Base-by-base conservation (phyloP, 2,797 vertebrate genomes). In the Heliangelus exortis region DNA sequence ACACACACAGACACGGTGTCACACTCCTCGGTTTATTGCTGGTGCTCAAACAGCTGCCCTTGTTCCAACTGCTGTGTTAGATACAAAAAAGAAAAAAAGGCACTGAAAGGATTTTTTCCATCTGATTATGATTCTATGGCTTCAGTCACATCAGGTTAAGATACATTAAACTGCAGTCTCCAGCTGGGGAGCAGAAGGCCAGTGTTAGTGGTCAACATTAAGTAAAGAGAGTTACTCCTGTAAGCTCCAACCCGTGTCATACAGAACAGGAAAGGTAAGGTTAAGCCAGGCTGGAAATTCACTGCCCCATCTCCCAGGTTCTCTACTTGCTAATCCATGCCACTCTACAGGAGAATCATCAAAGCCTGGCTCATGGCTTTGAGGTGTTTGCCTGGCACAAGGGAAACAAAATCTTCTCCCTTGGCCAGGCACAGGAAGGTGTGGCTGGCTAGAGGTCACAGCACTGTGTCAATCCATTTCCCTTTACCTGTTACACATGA, bases 1-100 rank as follows among this genome's bases (percentile, higher is more conserved):
- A 93, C 20, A 88, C 57, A 76, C 73, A 74, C 61, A 83, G 75
- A 83, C 61, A 65, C 18, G 2, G 57, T 41, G 65, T 62, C 63
- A 69, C 33, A 9, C 5, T 84, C 36, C 90, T 79, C 62, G 39
- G 31, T 94, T 96, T 96, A 96, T 96, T 96, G 61, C 61, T 93
- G 28, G 12, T 63, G 17, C 86, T 89, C 53, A 61, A 87, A 82
- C 51, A 89, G 36, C 26, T 83, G 61, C 50, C 34, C 39, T 84
- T 71, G 76, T 23, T 89, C 34, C 73, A 93, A 29, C 6, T 22
- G 36, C 28, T 45, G 2, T n/a, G n/a, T 68, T 80, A 84, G 80
- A 82, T 67, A 90, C 17, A 75, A 18, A 79, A 88, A 51, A 10
- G 73, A 71, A 76, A 47, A 82, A 77, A 93, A 96, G 90, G 94